Evolutionary conservation across 92 coral and sea anemone species (phyloP).

Genomic region (Paramuricea clavata): DNA sequence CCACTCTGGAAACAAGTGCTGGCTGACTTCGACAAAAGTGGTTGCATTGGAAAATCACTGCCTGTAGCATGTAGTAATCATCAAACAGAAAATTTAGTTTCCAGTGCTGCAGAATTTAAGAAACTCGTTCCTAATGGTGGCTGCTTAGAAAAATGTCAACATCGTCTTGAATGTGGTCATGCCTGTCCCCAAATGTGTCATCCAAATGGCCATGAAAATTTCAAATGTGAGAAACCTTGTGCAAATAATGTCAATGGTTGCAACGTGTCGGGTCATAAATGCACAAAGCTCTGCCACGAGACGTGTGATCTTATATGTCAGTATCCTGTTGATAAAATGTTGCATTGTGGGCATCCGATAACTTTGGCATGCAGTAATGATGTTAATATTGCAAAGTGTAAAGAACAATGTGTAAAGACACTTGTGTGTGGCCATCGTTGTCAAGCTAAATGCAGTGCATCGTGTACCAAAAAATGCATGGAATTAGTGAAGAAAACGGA

Average conservation of each 20-base stretch:
- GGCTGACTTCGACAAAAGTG: constrained; percentile 57
- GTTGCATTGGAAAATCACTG: constrained; percentile 71
- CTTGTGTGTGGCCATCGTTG: constrained; percentile 85
- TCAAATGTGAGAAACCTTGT: constrained; percentile 72
- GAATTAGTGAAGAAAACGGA: constrained; percentile 79
- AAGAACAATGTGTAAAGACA: constrained; percentile 66
- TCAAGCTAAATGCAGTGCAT: constrained; percentile 70
- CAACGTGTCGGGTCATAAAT: constrained; percentile 53
- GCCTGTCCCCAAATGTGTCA: constrained; percentile 77
- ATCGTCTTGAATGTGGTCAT: constrained; percentile 84
- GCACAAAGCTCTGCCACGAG: constrained; percentile 70
- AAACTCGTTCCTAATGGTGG: constrained; percentile 81
- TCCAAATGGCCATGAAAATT: constrained; percentile 71
- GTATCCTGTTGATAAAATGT: constrained; percentile 58
- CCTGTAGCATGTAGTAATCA: constrained; percentile 82
- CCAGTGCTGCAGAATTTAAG: constrained; percentile 71
- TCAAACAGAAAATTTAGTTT: constrained; percentile 53
- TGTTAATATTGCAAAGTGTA: constrained; percentile 46
- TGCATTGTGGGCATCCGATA: constrained; percentile 69
- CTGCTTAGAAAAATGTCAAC: constrained; percentile 71
- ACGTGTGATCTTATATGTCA: constrained; percentile 67
- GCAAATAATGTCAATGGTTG: constrained; percentile 63
- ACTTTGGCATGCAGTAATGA: constrained; percentile 62
- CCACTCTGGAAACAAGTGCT: constrained; percentile 82
- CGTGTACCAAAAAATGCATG: constrained; percentile 74